Evolutionary conservation across 2,113 vertebrate species (phyloP), one percentile per base, ranked within the genome.

Genomic region (Brienomyrus brachyistius): DNA sequence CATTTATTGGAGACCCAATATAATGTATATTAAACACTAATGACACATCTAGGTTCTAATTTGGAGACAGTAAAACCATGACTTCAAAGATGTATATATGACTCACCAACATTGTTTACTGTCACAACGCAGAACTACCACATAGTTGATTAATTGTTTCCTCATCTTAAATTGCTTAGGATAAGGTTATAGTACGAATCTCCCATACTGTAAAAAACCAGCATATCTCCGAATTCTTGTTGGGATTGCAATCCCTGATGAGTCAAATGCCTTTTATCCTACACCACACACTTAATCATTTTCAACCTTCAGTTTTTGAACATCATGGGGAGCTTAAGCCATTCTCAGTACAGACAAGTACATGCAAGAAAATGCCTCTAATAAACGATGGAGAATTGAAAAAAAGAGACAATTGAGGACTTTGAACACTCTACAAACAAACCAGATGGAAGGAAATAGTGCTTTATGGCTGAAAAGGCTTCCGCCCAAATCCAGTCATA

Each of bases 351-450:
- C 35, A 43, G 74, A 80, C 74, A 80, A 80, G 74, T 86, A 51
- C 48, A 21, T 48, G 45, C 47, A 50, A 27, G 45, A 86, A 15
- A 88, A 66, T n/a, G n/a, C 27, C 56, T 66, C 21, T 5, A 35
- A 66, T 19, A 87, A 19, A n/a, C 15, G 13, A 54, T 21, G 27
- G 86, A 54, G 50, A 56, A 89, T 62, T 82, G 89, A 87, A 52
- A 70, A 77, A 80, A 89, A 80, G 85, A 80, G 85, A 86, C 87
- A 92, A 92, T 93, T 93, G 93, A 91, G 91, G 86, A 90, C 88
- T 91, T 90, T 52, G 91, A 89, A 92, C 82, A 51, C 40, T 50
- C 66, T 90, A 86, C 91, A 92, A 91, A 92, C 91, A 93, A 93
- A 92, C 82, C n/a, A 40, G 89, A 6, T 9, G 89, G 88, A 91